Conservation (phyloP, 2,797 vertebrate species). For the Pantherophis vulpinus region DNA sequence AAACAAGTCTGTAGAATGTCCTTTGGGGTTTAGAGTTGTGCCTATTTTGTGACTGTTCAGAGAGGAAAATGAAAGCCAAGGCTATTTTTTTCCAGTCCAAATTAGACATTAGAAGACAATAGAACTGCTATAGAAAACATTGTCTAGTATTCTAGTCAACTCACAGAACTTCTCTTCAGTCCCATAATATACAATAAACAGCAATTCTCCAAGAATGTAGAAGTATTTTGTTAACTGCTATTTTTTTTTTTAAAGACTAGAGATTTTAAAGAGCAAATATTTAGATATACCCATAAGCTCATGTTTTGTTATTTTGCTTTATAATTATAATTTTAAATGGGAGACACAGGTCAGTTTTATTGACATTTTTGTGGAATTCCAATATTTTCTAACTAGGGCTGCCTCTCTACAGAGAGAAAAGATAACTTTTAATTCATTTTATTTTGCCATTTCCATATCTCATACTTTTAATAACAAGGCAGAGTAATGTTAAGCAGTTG, state of each 20-base stretch:
- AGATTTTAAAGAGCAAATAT: constrained; percentile 45
- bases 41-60: neutral
- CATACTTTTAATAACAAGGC: constrained; percentile 70
- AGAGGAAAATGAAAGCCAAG: neutral
- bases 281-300: constrained; percentile 55
- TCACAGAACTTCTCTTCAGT: constrained; percentile 35
- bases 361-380: constrained; percentile 68
- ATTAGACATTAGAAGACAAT: too few relatives aligned
- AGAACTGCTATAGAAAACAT: neutral
- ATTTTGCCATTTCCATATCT: constrained; percentile 65
- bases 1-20: neutral
- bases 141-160: neutral
- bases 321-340: constrained; percentile 53
- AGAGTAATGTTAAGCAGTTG: constrained; percentile 67
- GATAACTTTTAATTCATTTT: constrained; percentile 66
- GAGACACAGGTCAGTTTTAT: constrained; percentile 55
- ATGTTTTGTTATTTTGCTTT: constrained; percentile 40
- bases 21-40: neutral
- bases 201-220: constrained; percentile 6
- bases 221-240: constrained; percentile 1
- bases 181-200: constrained; percentile 6
- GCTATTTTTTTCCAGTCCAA: neutral
- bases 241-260: constrained; percentile 21
- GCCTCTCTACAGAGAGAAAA: constrained; percentile 67
- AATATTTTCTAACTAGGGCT: constrained; percentile 73